Conservation (phyloP, 2,113 vertebrate genomes). For the Scortum barcoo region DNA sequence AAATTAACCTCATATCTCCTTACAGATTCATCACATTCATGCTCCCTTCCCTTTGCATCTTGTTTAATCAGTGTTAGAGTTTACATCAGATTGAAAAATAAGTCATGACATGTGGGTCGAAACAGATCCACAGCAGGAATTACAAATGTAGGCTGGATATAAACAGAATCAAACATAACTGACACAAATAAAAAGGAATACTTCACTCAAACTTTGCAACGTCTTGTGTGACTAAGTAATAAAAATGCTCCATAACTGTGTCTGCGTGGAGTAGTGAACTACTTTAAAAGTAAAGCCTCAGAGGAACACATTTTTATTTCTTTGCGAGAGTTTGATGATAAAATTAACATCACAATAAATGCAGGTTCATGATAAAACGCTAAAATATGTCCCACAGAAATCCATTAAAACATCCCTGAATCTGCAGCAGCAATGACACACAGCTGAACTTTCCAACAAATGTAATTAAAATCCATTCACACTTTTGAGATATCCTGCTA, state of each 20-base stretch:
- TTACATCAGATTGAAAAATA: neutral
- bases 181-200: neutral
- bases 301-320: neutral
- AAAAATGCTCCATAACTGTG: no score
- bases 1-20: neutral
- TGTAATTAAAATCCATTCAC: conserved; percentile 4
- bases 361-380: neutral
- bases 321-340: neutral
- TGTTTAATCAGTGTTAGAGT: neutral
- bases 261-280: no score
- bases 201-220: no score
- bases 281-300: no score
- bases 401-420: neutral
- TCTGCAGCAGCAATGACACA: neutral
- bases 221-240: no score
- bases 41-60: neutral
- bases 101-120: neutral
- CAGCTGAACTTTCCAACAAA: conserved; percentile 9
- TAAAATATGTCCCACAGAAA: neutral
- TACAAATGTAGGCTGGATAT: neutral
- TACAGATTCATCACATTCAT: neutral
- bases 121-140: neutral
- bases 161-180: neutral
- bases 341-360: neutral
- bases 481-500: neutral